A percentile compares a stretch with the other conserved stretches of the same genome.
Evolutionary conservation across 1,140 invertebrate species (phyloP).

Genomic region (Luehdorfia chinensis): DNA sequence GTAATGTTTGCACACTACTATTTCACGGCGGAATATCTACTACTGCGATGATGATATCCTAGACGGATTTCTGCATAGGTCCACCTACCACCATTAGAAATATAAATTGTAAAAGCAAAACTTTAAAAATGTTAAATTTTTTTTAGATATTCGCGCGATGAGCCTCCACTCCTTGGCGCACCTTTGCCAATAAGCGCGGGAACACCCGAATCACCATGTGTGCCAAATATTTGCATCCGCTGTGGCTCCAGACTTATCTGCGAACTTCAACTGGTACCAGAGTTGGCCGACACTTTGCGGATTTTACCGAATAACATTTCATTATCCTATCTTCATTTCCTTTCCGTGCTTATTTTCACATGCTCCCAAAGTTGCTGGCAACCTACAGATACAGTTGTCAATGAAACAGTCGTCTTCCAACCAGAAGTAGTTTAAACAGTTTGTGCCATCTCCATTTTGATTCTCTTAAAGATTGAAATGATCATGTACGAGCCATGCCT

Average conservation of each 20-base stretch:
- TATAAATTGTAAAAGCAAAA: too few relatives aligned
- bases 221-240: slow-evolving; percentile 79
- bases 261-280: slow-evolving; percentile 89
- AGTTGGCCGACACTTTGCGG: slow-evolving; percentile 83
- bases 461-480: not conserved
- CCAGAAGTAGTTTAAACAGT: slow-evolving; percentile 76
- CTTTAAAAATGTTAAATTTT: too few relatives aligned
- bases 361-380: slow-evolving; percentile 92
- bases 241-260: slow-evolving; percentile 85
- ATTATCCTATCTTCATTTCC: slow-evolving; percentile 83
- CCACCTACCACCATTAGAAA: too few relatives aligned
- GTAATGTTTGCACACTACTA: too few relatives aligned
- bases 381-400: slow-evolving; percentile 80
- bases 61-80: too few relatives aligned
- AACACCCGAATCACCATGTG: slow-evolving; percentile 47
- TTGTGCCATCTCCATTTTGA: too few relatives aligned
- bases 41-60: too few relatives aligned
- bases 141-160: slow-evolving; percentile 83
- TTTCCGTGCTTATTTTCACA: slow-evolving; percentile 88
- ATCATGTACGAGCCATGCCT: not conserved
- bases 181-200: slow-evolving; percentile 65
- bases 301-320: slow-evolving; percentile 74
- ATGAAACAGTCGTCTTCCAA: slow-evolving; percentile 87
- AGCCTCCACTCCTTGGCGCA: slow-evolving; percentile 81
- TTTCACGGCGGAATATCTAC: too few relatives aligned